These are phyloP conservation scores for Xiphorhynchus elegans DNA, from an alignment of 2,113 vertebrate genomes.

Conservation along the genomic window DNA sequence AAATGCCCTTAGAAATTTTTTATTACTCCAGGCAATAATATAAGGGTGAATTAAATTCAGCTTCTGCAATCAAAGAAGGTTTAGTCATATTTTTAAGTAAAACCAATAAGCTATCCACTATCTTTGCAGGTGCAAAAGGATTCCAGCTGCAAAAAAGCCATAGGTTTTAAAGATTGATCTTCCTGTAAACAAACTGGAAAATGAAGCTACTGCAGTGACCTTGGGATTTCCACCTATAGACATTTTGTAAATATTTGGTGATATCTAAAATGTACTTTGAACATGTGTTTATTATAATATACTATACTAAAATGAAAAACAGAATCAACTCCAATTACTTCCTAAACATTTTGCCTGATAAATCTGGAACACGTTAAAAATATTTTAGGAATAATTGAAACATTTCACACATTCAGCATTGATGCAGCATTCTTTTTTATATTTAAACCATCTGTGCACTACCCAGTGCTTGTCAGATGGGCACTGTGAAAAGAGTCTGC, in stretches of 20 bases:
- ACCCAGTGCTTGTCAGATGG: constrained; percentile 59
- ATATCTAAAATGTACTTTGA: constrained; percentile 63
- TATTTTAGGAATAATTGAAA: constrained; percentile 78
- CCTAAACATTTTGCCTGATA: constrained; percentile 68
- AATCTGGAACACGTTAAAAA: constrained; percentile 72
- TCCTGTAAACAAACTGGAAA: constrained; percentile 20
- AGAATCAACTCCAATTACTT: constrained; percentile 58
- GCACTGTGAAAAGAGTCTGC: constrained; percentile 39
- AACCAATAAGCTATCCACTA: neutral
- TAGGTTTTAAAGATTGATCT: constrained; percentile 18
- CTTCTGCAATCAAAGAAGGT: neutral
- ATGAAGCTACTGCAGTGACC: constrained; percentile 55
- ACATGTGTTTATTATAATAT: constrained; percentile 67
- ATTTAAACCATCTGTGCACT: constrained; percentile 68
- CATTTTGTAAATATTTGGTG: constrained; percentile 69
- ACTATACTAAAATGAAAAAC: constrained; percentile 63
- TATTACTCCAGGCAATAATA: neutral
- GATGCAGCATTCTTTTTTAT: constrained; percentile 71
- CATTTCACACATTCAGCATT: constrained; percentile 76
- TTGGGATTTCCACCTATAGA: constrained; percentile 53
- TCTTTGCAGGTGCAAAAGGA: neutral
- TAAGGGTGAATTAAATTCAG: neutral
- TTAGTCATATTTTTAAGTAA: neutral
- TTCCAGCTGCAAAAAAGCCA: neutral
- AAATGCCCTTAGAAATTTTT: neutral